Percentiles rank a stretch among this genome's conserved stretches.
Conservation (phyloP, 2,797 vertebrate genomes). For the Bradypodion pumilum region DNA sequence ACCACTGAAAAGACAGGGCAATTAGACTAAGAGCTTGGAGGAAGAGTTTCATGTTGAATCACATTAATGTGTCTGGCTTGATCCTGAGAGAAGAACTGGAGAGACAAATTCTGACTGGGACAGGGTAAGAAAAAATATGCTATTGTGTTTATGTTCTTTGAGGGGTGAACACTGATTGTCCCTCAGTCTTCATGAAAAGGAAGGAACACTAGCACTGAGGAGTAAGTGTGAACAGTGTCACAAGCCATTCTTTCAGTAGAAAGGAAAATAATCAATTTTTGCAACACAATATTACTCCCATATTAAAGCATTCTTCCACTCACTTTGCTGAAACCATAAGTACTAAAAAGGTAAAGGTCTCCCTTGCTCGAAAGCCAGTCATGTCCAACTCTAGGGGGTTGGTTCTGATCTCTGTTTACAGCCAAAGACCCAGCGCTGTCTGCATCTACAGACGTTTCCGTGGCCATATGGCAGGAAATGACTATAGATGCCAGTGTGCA, state of each 20-base stretch:
- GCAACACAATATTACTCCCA: background rate
- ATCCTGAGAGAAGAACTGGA: background rate
- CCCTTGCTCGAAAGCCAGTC: too few relatives aligned
- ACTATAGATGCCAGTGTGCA: too few relatives aligned
- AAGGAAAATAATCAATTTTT: slow-evolving; percentile 18
- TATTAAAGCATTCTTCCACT: slow-evolving; percentile 18
- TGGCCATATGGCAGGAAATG: too few relatives aligned
- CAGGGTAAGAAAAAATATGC: too few relatives aligned
- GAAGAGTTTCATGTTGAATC: background rate
- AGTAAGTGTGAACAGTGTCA: background rate
- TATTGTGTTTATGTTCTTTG: background rate
- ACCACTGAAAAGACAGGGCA: background rate
- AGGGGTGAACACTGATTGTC: background rate
- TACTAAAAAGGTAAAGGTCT: too few relatives aligned
- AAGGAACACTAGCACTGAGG: background rate
- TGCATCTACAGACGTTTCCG: too few relatives aligned
- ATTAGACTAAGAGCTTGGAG: too few relatives aligned
- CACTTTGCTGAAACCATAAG: background rate
- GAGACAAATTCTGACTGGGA: background rate
- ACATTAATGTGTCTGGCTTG: background rate
- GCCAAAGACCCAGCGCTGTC: too few relatives aligned
- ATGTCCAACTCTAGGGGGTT: too few relatives aligned
- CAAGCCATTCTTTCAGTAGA: background rate
- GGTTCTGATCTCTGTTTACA: too few relatives aligned
- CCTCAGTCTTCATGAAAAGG: background rate